Percentiles rank a stretch among this genome's conserved stretches.
phyloP scores from a whole-genome alignment of 2,113 vertebrate genomes.

The Onychostruthus taczanowskii region DNA sequence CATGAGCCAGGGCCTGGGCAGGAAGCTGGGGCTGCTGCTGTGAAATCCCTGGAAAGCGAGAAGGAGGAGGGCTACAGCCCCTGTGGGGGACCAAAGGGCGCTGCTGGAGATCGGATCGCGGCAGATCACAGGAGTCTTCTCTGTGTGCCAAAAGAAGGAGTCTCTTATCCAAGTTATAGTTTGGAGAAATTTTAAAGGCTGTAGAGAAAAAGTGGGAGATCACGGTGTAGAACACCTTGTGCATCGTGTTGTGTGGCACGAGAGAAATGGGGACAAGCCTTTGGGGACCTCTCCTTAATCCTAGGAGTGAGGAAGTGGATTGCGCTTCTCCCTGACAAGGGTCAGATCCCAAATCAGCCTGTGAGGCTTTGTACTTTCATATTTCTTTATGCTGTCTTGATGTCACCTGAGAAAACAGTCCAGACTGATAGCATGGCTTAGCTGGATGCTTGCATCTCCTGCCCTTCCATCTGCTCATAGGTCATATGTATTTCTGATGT shows the following conservation, averaged over 20 bases:
- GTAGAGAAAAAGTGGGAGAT: background rate
- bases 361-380: background rate
- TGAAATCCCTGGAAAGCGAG: background rate
- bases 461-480: background rate
- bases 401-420: background rate
- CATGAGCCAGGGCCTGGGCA: accelerated
- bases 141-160: background rate
- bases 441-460: background rate
- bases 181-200: background rate
- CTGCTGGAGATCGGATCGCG: background rate
- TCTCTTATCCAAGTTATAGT: background rate
- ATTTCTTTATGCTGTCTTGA: background rate
- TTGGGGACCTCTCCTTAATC: background rate
- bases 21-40: accelerated
- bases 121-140: background rate
- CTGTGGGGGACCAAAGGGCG: background rate
- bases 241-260: background rate
- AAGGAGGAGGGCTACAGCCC: background rate
- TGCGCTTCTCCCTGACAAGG: background rate
- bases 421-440: accelerated
- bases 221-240: background rate
- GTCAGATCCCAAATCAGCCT: background rate
- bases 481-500: background rate
- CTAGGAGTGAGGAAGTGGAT: background rate
- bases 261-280: background rate